Evolutionary conservation across 2,888 invertebrate genomes (phyloP).

Genomic region (Bruchidius siliquastri): DNA sequence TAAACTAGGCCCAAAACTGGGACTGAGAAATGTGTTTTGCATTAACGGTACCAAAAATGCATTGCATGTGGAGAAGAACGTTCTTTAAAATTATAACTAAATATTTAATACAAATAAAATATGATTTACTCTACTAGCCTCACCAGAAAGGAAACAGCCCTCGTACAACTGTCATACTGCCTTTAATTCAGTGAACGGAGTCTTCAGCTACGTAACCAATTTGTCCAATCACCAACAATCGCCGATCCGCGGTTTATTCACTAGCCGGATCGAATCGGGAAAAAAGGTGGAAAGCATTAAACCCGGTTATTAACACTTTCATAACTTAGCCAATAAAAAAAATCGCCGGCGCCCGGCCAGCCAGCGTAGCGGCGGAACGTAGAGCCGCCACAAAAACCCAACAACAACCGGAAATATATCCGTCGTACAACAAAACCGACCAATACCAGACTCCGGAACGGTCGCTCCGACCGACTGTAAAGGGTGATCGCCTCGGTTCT

Average conservation of each 20-base stretch:
- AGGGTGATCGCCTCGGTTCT: constrained; percentile 31
- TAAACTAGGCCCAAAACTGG: no score
- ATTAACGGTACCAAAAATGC: no score
- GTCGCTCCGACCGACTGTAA: constrained; percentile 21
- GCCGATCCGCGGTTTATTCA: background rate
- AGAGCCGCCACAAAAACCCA: background rate
- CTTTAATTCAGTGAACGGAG: no score
- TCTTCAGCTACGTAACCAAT: background rate
- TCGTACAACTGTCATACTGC: no score
- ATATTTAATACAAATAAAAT: no score
- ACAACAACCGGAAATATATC: background rate
- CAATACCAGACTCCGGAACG: background rate
- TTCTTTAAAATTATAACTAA: no score
- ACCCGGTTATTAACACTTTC: background rate
- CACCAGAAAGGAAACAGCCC: no score
- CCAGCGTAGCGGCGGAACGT: background rate
- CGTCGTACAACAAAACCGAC: background rate
- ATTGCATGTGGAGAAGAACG: no score
- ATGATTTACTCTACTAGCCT: no score
- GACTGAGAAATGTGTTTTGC: no score
- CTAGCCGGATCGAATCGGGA: background rate
- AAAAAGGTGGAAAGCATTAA: background rate
- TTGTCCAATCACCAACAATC: background rate
- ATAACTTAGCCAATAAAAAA: background rate
- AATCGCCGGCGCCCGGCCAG: background rate